A percentile compares a stretch with the other conserved stretches of the same genome.
Evolutionary conservation across 2,888 invertebrate species (phyloP).

Genomic region (Dicranocentrus wangi): DNA sequence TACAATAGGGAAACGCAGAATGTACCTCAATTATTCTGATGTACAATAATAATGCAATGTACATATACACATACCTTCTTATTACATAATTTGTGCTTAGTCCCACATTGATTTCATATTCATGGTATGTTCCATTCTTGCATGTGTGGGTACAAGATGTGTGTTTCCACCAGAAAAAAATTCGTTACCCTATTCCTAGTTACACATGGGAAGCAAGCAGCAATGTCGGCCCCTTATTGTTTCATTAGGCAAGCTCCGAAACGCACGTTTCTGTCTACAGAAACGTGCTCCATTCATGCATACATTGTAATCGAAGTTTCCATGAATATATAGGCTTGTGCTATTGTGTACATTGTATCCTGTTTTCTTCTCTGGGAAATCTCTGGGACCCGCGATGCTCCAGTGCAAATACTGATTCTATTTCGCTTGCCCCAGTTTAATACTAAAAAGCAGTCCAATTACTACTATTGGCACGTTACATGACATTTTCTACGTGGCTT

Average conservation of each 20-base stretch:
- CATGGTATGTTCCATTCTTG: slow-evolving; percentile 32
- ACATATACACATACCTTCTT: slow-evolving; percentile 8
- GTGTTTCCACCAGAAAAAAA: not conserved
- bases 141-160: not conserved
- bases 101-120: slow-evolving; percentile 42
- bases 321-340: too few relatives aligned
- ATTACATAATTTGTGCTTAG: slow-evolving; percentile 20
- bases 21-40: slow-evolving; percentile 1
- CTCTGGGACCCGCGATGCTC: not conserved
- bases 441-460: slow-evolving; percentile 10
- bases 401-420: not conserved
- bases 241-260: slow-evolving; percentile 40
- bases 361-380: not conserved
- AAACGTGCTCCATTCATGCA: slow-evolving; percentile 49
- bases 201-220: not conserved
- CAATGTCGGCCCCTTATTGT: slow-evolving; percentile 17
- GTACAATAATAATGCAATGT: not conserved
- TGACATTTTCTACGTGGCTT: not conserved
- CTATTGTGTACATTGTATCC: not conserved
- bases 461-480: slow-evolving; percentile 10
- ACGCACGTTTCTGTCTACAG: slow-evolving; percentile 32
- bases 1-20: not conserved
- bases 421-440: slow-evolving; percentile 1
- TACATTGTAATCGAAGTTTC: not conserved
- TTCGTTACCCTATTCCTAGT: not conserved